Conservation (phyloP, 2,888 invertebrate species). For the Agrochola circellaris region DNA sequence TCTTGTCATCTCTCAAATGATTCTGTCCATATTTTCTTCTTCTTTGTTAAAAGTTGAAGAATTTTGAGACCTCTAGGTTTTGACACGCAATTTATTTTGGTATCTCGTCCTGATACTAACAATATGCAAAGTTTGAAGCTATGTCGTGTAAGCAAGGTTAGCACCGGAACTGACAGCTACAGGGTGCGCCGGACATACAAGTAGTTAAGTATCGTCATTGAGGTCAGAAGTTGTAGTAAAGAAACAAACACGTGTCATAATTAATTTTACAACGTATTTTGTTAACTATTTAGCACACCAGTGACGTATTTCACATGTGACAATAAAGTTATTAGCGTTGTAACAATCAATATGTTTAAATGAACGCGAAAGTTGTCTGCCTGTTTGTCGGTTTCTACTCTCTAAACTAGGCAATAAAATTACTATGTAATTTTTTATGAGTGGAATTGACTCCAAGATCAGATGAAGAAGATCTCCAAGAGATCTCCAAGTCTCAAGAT, state of each 20-base stretch:
- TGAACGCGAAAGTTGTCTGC: not conserved
- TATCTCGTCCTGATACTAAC: too few species aligned
- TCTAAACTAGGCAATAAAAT: not conserved
- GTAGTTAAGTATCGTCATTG: conserved; percentile 25
- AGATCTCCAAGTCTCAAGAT: too few species aligned
- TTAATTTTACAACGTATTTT: conserved; percentile 58
- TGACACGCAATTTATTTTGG: not conserved
- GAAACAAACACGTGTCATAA: conserved; percentile 36
- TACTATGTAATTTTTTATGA: not conserved
- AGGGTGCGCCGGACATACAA: conserved; percentile 10
- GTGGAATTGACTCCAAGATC: too few species aligned
- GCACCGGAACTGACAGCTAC: conserved; percentile 6
- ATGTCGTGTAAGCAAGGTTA: not conserved
- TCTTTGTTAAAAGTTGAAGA: too few species aligned
- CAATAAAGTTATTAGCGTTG: conserved; percentile 33
- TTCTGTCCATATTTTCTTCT: not conserved
- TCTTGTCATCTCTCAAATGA: not conserved
- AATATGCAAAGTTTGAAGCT: not conserved
- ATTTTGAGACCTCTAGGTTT: too few species aligned
- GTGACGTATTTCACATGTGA: conserved; percentile 59
- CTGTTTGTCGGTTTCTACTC: conserved; percentile 7
- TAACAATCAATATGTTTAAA: conserved; percentile 11
- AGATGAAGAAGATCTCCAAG: too few species aligned
- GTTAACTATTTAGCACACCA: conserved; percentile 58
- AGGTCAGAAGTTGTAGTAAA: conserved; percentile 33